Evolutionary conservation across 2,888 invertebrate genomes (phyloP).

Genomic region (Trissoscelio sp.): DNA sequence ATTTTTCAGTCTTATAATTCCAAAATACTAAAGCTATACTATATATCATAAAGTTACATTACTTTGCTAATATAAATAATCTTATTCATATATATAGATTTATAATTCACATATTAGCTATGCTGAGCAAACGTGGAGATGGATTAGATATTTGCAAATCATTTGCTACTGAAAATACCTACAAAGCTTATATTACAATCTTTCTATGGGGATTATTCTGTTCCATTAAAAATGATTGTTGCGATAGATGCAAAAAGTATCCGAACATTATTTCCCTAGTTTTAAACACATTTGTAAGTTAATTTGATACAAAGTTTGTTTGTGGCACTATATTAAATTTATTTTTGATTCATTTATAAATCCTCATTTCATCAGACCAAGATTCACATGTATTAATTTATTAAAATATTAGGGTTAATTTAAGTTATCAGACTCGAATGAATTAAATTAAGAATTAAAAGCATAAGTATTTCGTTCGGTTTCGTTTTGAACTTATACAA

Average conservation of each 20-base stretch:
- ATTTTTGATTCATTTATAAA: too few relatives aligned
- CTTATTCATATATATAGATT: constrained; percentile 9
- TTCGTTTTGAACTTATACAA: background rate
- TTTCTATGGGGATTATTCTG: background rate
- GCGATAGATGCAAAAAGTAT: constrained; percentile 1
- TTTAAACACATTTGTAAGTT: constrained; percentile 20
- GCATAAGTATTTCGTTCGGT: too few relatives aligned
- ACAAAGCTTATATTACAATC: background rate
- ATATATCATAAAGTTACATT: constrained; percentile 35
- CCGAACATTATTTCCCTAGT: constrained; percentile 25
- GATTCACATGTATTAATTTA: too few relatives aligned
- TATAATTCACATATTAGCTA: constrained; percentile 5
- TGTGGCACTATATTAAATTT: too few relatives aligned
- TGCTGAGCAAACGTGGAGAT: constrained; percentile 46
- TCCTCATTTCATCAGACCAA: too few relatives aligned
- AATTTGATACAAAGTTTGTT: background rate
- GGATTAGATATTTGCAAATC: constrained; percentile 24
- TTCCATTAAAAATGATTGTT: constrained; percentile 2
- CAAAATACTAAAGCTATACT: constrained; percentile 67
- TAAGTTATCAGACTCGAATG: too few relatives aligned
- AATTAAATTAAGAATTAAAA: too few relatives aligned
- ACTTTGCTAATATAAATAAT: constrained; percentile 45
- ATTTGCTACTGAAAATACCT: constrained; percentile 1
- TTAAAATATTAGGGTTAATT: too few relatives aligned
- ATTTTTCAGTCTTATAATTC: constrained; percentile 73